Percentiles rank a stretch among this genome's conserved stretches.
These are phyloP conservation scores for Rafetus swinhoei DNA, from an alignment of 2,113 vertebrate species.

Conservation along the genomic window DNA sequence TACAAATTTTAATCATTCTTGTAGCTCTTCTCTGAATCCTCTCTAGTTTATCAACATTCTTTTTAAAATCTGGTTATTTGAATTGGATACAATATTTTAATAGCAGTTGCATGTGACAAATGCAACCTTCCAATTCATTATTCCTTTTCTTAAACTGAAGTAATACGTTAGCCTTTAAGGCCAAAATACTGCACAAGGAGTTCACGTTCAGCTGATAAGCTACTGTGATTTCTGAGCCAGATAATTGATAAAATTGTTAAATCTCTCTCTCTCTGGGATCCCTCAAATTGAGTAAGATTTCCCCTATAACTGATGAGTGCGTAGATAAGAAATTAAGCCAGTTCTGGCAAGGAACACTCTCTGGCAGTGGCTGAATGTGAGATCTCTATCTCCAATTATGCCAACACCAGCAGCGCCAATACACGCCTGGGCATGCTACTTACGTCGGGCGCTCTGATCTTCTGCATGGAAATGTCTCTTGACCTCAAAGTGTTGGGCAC, in stretches of 20 bases:
- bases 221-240: not conserved
- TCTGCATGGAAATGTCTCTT: too few relatives aligned
- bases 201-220: not conserved
- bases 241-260: not conserved
- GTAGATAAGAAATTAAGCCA: too few relatives aligned
- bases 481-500: too few relatives aligned
- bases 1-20: not conserved
- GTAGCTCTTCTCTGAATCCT: not conserved
- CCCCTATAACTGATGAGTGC: too few relatives aligned
- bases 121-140: not conserved
- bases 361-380: too few relatives aligned
- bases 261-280: too few relatives aligned
- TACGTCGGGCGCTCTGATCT: too few relatives aligned
- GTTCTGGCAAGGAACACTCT: too few relatives aligned
- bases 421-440: too few relatives aligned
- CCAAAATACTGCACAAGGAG: not conserved
- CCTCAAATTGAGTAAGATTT: too few relatives aligned
- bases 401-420: too few relatives aligned
- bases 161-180: not conserved
- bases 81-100: not conserved
- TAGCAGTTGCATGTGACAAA: not conserved
- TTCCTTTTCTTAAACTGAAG: not conserved
- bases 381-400: too few relatives aligned
- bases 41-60: not conserved
- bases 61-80: not conserved